These are phyloP conservation scores for Turdus rufiventris DNA, from an alignment of 2,113 vertebrate genomes.

Conservation along the genomic window DNA sequence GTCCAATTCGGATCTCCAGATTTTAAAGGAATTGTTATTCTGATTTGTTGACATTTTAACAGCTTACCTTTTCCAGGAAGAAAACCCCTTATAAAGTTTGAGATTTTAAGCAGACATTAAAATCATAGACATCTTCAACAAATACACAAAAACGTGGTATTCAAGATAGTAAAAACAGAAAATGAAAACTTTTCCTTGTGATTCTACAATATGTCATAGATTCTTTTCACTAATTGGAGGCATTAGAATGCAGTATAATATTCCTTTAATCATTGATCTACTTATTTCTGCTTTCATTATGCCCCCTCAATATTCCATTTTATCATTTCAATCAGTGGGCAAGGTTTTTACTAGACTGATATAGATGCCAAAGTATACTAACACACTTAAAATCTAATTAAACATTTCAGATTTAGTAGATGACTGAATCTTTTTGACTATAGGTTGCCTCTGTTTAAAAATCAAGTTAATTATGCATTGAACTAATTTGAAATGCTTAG, in stretches of 20 bases:
- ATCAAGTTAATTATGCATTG: not conserved
- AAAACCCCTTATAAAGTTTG: not conserved
- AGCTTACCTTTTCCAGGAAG: not conserved
- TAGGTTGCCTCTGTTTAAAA: not conserved
- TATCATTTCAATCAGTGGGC: not conserved
- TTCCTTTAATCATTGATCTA: slow-evolving; percentile 32
- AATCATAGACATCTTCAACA: not conserved
- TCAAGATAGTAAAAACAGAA: not conserved
- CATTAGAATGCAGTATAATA: not conserved
- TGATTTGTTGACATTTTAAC: not conserved
- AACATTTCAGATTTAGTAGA: not conserved
- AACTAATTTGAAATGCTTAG: not conserved
- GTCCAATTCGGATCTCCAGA: not conserved
- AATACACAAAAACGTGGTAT: not conserved
- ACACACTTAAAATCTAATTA: not conserved
- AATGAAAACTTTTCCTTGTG: not conserved
- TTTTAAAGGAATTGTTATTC: not conserved
- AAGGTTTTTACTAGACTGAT: not conserved
- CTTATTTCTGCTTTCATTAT: slow-evolving; percentile 18
- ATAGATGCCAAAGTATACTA: not conserved
- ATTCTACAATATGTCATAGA: not conserved
- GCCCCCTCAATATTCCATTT: slow-evolving; percentile 13
- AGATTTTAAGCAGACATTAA: not conserved
- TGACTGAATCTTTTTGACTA: not conserved
- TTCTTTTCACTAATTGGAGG: not conserved